A percentile compares a stretch with the other conserved stretches of the same genome.
These are phyloP conservation scores for Synchiropus splendidus DNA, from an alignment of 2,113 vertebrate genomes.

Conservation along the genomic window DNA sequence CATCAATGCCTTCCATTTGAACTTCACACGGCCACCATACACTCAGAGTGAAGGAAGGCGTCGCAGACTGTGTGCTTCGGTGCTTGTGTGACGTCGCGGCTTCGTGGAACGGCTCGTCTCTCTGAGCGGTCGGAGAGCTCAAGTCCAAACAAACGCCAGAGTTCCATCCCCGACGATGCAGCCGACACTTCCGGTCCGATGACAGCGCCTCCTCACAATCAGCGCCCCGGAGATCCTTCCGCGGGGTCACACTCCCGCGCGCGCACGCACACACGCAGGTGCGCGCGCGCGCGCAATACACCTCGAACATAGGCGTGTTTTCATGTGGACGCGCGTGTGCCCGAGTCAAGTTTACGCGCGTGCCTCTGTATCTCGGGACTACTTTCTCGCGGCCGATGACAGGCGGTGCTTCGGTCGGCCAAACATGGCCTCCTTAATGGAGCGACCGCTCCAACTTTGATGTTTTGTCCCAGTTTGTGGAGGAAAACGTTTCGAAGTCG, in stretches of 20 bases:
- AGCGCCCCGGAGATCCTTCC: slow-evolving; percentile 54
- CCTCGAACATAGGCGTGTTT: not conserved
- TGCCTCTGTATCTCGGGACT: slow-evolving; percentile 34
- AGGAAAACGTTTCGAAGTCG: slow-evolving; percentile 11
- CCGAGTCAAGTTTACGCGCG: not conserved
- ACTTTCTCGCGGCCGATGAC: slow-evolving; percentile 62
- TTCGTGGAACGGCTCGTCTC: too few relatives aligned
- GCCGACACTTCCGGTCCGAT: slow-evolving; percentile 54
- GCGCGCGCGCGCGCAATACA: rapidly evolving
- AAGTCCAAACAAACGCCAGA: too few relatives aligned
- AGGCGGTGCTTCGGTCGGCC: slow-evolving; percentile 69
- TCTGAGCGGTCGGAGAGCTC: too few relatives aligned
- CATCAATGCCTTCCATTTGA: too few relatives aligned
- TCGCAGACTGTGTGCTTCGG: too few relatives aligned
- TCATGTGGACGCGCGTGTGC: too few relatives aligned
- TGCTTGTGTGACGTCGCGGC: too few relatives aligned
- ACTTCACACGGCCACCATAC: too few relatives aligned
- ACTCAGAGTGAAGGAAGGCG: too few relatives aligned
- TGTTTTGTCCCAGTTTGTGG: slow-evolving; percentile 47
- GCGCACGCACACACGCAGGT: not conserved
- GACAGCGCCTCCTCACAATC: slow-evolving; percentile 58
- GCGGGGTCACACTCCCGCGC: slow-evolving; percentile 59
- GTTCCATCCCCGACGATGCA: too few relatives aligned
- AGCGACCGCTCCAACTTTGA: slow-evolving; percentile 72
- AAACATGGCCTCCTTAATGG: slow-evolving; percentile 80